Percentiles rank a stretch among this genome's conserved stretches.
Conservation (phyloP, 1,140 invertebrate genomes). For the Globodera rostochiensis region DNA sequence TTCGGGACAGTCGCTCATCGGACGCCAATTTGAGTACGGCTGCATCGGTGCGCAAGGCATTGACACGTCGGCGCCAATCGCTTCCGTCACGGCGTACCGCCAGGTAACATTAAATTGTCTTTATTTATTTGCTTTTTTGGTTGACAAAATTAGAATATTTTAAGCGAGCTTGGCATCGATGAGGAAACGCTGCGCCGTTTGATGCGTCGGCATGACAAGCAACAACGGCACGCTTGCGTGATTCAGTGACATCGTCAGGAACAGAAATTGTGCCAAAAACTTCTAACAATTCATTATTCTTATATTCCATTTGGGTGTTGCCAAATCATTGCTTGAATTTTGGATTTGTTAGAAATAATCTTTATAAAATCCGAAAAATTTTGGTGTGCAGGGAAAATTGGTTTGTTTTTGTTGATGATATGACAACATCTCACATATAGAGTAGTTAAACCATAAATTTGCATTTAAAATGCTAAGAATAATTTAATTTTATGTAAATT, state of each 20-base stretch:
- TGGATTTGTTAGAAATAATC: too few relatives aligned
- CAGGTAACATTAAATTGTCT: background rate
- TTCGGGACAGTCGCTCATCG: constrained; percentile 19
- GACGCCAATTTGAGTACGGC: background rate
- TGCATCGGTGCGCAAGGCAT: constrained; percentile 1
- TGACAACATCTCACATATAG: too few relatives aligned
- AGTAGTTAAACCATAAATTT: too few relatives aligned
- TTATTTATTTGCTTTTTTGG: background rate
- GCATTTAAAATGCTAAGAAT: too few relatives aligned
- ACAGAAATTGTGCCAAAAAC: too few relatives aligned
- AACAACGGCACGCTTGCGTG: constrained; percentile 36
- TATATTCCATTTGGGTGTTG: too few relatives aligned
- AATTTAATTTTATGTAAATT: too few relatives aligned
- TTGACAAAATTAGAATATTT: background rate
- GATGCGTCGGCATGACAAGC: constrained; percentile 32
- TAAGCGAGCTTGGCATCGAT: constrained; percentile 47
- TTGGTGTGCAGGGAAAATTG: too few relatives aligned
- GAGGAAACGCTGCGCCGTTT: constrained; percentile 37
- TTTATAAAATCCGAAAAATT: too few relatives aligned
- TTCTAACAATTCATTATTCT: too few relatives aligned
- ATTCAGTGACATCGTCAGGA: constrained; percentile 22
- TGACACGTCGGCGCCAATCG: constrained; percentile 50
- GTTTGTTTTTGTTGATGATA: too few relatives aligned
- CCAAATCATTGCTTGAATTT: too few relatives aligned
- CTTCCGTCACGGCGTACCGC: constrained; percentile 50